These are phyloP conservation scores for Anastatus disparis DNA, from an alignment of 1,140 invertebrate species.

Conservation along the genomic window DNA sequence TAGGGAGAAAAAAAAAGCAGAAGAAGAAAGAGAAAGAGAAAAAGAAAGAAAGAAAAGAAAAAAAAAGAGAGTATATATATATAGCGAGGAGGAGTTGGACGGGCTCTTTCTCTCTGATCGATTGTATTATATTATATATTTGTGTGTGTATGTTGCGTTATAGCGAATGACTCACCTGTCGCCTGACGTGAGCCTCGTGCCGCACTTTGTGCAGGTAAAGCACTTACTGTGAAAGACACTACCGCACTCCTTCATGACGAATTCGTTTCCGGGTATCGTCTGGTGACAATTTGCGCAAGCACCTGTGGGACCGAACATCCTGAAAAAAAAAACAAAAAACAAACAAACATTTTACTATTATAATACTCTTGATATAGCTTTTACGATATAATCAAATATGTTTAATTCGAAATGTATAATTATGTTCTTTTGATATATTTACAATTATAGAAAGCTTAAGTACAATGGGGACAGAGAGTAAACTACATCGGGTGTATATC, in stretches of 20 bases:
- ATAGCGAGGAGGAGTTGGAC: neutral
- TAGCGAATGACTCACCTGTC: slow-evolving; percentile 74
- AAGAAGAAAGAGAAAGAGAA: neutral
- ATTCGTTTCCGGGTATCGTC: slow-evolving; percentile 88
- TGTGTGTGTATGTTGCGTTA: neutral
- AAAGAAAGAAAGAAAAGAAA: too few relatives aligned
- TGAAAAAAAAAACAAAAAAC: too few relatives aligned
- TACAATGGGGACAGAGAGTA: too few relatives aligned
- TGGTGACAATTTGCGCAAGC: slow-evolving; percentile 89
- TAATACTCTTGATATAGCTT: too few relatives aligned
- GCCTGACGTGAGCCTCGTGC: slow-evolving; percentile 84
- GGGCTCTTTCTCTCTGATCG: neutral
- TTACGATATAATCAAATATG: too few relatives aligned
- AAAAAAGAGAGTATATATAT: neutral
- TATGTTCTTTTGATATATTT: too few relatives aligned
- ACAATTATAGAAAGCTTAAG: too few relatives aligned
- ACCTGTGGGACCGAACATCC: slow-evolving; percentile 88
- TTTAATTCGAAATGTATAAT: too few relatives aligned
- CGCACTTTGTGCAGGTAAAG: slow-evolving; percentile 93
- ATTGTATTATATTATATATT: neutral
- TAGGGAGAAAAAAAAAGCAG: neutral
- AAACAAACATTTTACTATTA: too few relatives aligned
- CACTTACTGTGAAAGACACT: slow-evolving; percentile 92
- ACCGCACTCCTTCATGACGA: slow-evolving; percentile 85
- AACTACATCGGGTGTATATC: too few relatives aligned